Evolutionary conservation across 2,113 vertebrate species (phyloP), one percentile per base, ranked within the genome.

Genomic region (Microcebus ravelobensis): DNA sequence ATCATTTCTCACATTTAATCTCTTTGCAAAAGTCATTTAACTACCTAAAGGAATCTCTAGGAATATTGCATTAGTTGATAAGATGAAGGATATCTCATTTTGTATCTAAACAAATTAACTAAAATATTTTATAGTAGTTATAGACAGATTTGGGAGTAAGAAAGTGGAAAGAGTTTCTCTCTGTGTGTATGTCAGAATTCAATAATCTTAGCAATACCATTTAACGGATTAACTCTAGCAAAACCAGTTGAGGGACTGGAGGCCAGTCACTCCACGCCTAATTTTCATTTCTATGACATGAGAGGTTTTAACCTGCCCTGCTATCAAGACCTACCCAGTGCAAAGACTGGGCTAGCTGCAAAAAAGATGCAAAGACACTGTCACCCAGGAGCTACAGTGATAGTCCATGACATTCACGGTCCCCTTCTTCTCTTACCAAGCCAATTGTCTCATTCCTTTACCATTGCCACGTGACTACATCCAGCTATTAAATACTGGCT

Each of bases 1-100:
- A 52, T 48, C 4, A 52, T 86, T 96, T 67, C 59, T 79, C 36
- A 89, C 13, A 68, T 45, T 93, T 84, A 71, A 36, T 87, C 48
- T 88, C 21, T 94, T 79, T 88, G 45, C 79, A 68, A 80, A 94
- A 76, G 27, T 23, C 36, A 89, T 6, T 25, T 25, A 57, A 23
- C 23, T 9, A 15, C n/a, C 11, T 31, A 45, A 67, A 94, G 36
- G 15, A 74, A 39, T 25, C n/a, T 77, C 45, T 36, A 71, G 31
- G 36, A 70, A 11, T 27, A n/a, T 45, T 52, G 12, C 27, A 4
- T 84, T 86, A 80, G 29, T 20, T 83, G 55, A 59, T 13, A 74
- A 91, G 31, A 68, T 31, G n/a, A 87, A 20, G 4, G 18, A 21
- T 23, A 84, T 76, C 8, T 61, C 29, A 79, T 79, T 83, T 65